phyloP scores from a whole-genome alignment of 2,797 vertebrate genomes.

The Syngnathus acus region DNA sequence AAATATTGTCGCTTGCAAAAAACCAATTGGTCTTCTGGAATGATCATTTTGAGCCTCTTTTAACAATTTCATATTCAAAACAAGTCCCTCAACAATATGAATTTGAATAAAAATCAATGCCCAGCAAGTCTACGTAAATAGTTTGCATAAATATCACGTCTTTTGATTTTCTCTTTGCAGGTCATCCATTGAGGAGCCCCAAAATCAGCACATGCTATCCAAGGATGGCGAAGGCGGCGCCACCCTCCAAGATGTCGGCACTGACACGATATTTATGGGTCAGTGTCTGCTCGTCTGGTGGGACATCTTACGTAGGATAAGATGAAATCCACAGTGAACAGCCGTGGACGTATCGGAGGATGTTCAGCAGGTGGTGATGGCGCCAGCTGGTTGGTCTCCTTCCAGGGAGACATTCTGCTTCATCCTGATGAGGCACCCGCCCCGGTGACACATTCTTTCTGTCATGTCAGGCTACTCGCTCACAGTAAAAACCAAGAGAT shows the following conservation, averaged over 20 bases:
- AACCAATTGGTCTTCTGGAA: background rate
- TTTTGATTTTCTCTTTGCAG: slow-evolving; percentile 20
- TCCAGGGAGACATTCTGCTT: background rate
- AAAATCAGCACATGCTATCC: slow-evolving; percentile 11
- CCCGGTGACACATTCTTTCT: background rate
- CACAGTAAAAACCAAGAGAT: background rate
- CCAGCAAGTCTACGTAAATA: background rate
- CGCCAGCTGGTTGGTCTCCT: background rate
- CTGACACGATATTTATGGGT: slow-evolving; percentile 53
- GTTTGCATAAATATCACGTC: background rate
- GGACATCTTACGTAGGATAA: background rate
- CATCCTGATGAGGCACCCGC: background rate
- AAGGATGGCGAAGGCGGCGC: slow-evolving; percentile 14
- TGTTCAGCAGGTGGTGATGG: background rate
- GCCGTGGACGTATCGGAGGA: background rate
- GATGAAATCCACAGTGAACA: background rate
- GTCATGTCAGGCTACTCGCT: background rate
- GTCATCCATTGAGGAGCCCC: slow-evolving; percentile 28
- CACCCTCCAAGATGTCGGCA: slow-evolving; percentile 22
- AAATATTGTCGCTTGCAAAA: background rate
- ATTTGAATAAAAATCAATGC: background rate
- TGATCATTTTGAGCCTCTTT: background rate
- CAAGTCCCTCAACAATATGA: background rate
- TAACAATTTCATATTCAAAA: background rate
- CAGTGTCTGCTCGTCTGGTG: slow-evolving; percentile 20